These are phyloP conservation scores for Cyclophora albipunctata DNA, from an alignment of 2,888 invertebrate genomes.

Conservation along the genomic window DNA sequence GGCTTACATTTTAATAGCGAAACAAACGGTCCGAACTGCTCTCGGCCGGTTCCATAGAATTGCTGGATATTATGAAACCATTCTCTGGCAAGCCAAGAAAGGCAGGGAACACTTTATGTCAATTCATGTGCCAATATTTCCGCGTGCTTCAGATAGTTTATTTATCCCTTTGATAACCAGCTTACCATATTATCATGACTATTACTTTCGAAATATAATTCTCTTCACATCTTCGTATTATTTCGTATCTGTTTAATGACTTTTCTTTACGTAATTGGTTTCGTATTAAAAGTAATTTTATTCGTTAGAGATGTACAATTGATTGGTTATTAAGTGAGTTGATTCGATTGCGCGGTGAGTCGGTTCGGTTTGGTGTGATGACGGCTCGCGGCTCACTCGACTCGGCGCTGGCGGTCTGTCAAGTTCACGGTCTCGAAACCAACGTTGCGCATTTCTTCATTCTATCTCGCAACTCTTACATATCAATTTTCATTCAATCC, in stretches of 20 bases:
- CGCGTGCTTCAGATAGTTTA: conserved; percentile 8
- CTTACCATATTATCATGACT: neutral
- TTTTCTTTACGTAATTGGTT: too few species aligned
- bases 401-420: conserved; percentile 43
- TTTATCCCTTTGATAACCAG: conserved; percentile 1
- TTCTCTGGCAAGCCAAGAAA: conserved; percentile 41
- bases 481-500: conserved; percentile 26
- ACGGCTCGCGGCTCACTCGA: too few species aligned
- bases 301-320: too few species aligned
- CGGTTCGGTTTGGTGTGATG: too few species aligned
- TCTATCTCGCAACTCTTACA: conserved; percentile 33
- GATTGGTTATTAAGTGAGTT: neutral
- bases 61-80: conserved; percentile 55
- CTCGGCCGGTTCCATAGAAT: conserved; percentile 38
- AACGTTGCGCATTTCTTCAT: conserved; percentile 40
- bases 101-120: conserved; percentile 15
- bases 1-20: conserved; percentile 30
- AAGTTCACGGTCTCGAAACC: conserved; percentile 58
- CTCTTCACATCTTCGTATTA: too few species aligned
- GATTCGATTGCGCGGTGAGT: neutral
- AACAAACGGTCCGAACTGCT: conserved; percentile 34
- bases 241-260: too few species aligned
- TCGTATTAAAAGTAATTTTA: too few species aligned
- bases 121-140: conserved; percentile 17
- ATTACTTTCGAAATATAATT: too few species aligned